Percentiles rank a stretch among this genome's conserved stretches.
phyloP scores from a whole-genome alignment of 2,797 vertebrate genomes.

The Pipistrellus pygmaeus region DNA sequence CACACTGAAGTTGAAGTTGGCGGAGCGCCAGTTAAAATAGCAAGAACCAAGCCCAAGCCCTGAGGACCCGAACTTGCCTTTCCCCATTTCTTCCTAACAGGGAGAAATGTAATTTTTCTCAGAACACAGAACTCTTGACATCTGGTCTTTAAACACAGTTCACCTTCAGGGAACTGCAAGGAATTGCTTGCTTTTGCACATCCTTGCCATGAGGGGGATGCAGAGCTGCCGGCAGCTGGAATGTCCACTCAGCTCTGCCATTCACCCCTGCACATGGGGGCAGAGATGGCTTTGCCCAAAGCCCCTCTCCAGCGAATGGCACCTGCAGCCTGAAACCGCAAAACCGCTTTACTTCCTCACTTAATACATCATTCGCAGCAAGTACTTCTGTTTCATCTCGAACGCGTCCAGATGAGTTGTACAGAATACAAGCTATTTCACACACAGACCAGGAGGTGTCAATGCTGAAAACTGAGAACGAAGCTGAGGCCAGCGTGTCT shows the following conservation, averaged over 20 bases:
- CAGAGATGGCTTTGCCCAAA: background rate
- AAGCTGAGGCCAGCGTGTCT: background rate
- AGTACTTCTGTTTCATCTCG: constrained; percentile 5
- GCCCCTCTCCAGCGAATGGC: background rate
- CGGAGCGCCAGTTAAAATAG: background rate
- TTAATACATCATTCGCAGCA: constrained; percentile 15
- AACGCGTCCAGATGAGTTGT: background rate
- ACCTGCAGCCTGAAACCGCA: background rate
- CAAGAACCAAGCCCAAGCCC: background rate
- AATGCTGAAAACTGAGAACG: background rate
- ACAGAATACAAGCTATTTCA: constrained; percentile 61
- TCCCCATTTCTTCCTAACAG: background rate
- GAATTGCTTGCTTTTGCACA: background rate
- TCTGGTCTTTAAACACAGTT: background rate
- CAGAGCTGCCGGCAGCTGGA: accelerated
- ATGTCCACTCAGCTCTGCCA: background rate
- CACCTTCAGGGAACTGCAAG: background rate
- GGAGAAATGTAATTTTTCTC: constrained; percentile 26
- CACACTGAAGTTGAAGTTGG: background rate
- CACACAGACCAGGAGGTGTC: constrained; percentile 14
- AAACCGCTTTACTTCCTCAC: constrained; percentile 39
- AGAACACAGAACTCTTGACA: constrained; percentile 15
- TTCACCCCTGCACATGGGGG: background rate
- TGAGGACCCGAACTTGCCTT: background rate
- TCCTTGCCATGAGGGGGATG: background rate